phyloP scores from a whole-genome alignment of 2,888 invertebrate genomes.

The Pristionchus exspectatus region DNA sequence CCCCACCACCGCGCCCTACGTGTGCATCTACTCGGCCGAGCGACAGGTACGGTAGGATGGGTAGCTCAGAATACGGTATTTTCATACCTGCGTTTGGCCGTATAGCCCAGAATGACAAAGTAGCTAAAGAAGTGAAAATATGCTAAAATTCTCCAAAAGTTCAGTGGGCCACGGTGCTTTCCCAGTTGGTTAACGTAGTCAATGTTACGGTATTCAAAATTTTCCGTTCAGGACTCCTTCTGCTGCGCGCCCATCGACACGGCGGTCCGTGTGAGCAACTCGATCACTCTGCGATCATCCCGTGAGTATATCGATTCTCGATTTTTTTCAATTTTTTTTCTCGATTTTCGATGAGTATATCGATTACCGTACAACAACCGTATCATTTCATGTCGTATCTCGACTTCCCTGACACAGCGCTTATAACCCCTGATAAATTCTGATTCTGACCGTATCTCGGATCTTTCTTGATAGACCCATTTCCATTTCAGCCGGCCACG shows the following conservation, averaged over 20 bases:
- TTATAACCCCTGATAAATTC: too few species aligned
- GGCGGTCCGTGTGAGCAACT: conserved; percentile 63
- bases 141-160: too few species aligned
- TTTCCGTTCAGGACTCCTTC: conserved; percentile 68
- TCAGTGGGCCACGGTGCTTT: too few species aligned
- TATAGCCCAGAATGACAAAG: too few species aligned
- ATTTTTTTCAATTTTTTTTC: too few species aligned
- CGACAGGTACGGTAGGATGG: conserved; percentile 68
- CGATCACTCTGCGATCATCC: conserved; percentile 35
- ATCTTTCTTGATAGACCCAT: not conserved
- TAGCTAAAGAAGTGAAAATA: too few species aligned
- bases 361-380: not conserved
- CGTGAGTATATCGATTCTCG: conserved; percentile 31
- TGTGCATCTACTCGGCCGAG: conserved; percentile 77
- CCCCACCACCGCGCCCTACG: conserved; percentile 76
- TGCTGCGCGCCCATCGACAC: conserved; percentile 78
- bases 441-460: too few species aligned
- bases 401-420: too few species aligned
- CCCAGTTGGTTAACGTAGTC: not conserved
- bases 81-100: too few species aligned
- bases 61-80: too few species aligned
- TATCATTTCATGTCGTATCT: not conserved
- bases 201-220: not conserved
- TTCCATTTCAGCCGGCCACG: conserved; percentile 25
- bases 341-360: too few species aligned